These are phyloP conservation scores for Lysandra bellargus DNA, from an alignment of 2,888 invertebrate genomes.

Conservation along the genomic window DNA sequence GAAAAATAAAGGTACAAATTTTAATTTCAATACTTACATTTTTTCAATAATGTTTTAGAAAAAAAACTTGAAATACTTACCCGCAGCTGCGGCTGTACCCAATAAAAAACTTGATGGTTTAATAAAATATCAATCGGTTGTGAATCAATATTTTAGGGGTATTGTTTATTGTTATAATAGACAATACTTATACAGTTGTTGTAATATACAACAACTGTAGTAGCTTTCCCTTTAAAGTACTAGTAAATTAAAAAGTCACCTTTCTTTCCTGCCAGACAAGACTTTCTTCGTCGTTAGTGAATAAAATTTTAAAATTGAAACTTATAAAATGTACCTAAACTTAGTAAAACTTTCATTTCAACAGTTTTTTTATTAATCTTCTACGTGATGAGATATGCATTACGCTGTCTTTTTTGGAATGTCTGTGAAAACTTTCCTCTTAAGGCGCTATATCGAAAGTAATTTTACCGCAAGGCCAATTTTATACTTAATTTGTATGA, in stretches of 20 bases:
- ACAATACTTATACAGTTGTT: neutral
- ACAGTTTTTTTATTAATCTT: neutral
- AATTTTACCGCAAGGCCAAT: too few species aligned
- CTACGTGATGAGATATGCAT: neutral
- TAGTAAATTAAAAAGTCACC: neutral
- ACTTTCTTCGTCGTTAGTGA: neutral
- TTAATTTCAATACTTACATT: neutral
- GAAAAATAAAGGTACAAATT: neutral
- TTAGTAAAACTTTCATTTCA: neutral
- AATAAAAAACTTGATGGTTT: neutral
- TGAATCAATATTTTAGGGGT: neutral
- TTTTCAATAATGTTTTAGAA: neutral
- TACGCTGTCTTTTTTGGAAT: neutral
- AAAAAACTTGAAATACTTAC: neutral
- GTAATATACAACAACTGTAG: neutral
- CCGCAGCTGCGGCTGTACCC: neutral
- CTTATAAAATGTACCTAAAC: too few species aligned
- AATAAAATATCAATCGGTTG: constrained; percentile 9
- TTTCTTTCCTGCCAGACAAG: neutral
- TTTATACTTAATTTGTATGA: too few species aligned
- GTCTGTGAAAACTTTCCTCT: neutral
- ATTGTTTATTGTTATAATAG: neutral
- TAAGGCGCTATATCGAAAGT: too few species aligned
- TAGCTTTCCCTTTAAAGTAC: neutral
- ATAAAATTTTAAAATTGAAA: neutral